Percentiles rank a stretch among this genome's conserved stretches.
phyloP scores from a whole-genome alignment of 2,797 vertebrate species.

The Gadopsis marmoratus region DNA sequence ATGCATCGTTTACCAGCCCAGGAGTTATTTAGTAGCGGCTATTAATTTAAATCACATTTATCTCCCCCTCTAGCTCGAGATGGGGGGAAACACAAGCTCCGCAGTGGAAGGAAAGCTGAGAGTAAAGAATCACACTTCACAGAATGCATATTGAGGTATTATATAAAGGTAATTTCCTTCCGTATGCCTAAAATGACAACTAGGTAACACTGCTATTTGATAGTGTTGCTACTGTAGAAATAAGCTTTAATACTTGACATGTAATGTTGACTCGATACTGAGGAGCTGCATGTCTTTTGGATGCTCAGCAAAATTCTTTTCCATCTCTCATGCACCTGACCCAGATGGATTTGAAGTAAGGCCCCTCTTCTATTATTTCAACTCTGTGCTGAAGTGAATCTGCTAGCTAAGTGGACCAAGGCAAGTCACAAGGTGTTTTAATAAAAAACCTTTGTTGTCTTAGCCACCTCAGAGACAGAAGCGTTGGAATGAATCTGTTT shows the following conservation, averaged over 20 bases:
- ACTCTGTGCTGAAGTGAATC: conserved; percentile 78
- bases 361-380: conserved; percentile 8
- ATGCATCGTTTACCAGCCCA: conserved; percentile 99
- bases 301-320: background rate
- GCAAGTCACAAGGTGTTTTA: conserved; percentile 72
- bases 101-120: conserved; percentile 75
- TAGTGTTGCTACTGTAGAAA: conserved; percentile 6
- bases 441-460: background rate
- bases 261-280: background rate
- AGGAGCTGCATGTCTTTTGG: background rate
- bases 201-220: conserved; percentile 22
- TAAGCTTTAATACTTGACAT: background rate
- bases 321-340: background rate
- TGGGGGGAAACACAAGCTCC: conserved; percentile 57
- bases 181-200: conserved; percentile 14
- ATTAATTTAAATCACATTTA: conserved; percentile 99
- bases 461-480: background rate
- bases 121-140: conserved; percentile 44
- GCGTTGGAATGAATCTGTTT: background rate
- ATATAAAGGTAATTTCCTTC: conserved; percentile 36
- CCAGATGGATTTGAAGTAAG: no score
- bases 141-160: conserved; percentile 28
- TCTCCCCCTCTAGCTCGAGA: conserved; percentile 87
- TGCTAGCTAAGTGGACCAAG: conserved; percentile 85
- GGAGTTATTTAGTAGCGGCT: conserved; percentile 99